Percentiles rank a stretch among this genome's conserved stretches.
Conservation (phyloP, 2,113 vertebrate species). For the Podilymbus podiceps region DNA sequence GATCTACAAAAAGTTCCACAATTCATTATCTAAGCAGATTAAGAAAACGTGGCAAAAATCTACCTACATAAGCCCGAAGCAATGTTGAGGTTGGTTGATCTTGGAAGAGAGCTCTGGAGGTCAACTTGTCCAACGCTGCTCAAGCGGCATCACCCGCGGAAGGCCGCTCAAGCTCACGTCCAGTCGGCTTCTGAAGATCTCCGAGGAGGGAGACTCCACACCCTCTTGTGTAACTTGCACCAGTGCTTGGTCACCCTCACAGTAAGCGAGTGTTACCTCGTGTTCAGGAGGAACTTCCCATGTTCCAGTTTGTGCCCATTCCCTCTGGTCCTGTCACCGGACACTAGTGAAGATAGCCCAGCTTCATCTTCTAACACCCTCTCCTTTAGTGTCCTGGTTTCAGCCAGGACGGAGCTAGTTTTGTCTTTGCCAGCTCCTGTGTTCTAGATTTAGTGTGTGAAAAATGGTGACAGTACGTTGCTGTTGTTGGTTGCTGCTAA, state of each 20-base stretch:
- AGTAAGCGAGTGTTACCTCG: not conserved
- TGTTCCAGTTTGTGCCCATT: not conserved
- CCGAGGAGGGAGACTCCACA: not conserved
- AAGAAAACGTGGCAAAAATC: not conserved
- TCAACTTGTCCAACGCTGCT: not conserved
- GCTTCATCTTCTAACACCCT: not conserved
- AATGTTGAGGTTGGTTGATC: not conserved
- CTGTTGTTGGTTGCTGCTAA: no score
- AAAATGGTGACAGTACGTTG: no score
- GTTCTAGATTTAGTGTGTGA: no score
- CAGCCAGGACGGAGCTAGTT: no score
- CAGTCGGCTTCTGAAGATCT: not conserved
- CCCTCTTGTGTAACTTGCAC: not conserved
- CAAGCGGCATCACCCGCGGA: not conserved
- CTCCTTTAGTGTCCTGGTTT: not conserved
- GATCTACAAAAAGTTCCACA: not conserved
- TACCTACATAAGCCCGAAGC: not conserved
- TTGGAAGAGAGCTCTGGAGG: not conserved
- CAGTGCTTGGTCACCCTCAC: accelerated
- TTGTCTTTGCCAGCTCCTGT: no score
- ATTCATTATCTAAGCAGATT: not conserved
- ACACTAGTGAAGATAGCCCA: not conserved
- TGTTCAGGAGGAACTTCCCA: not conserved
- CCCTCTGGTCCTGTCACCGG: not conserved
- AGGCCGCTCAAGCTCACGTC: not conserved